Evolutionary conservation across 2,797 vertebrate species (phyloP).

Genomic region (Gymnothorax reevesii): DNA sequence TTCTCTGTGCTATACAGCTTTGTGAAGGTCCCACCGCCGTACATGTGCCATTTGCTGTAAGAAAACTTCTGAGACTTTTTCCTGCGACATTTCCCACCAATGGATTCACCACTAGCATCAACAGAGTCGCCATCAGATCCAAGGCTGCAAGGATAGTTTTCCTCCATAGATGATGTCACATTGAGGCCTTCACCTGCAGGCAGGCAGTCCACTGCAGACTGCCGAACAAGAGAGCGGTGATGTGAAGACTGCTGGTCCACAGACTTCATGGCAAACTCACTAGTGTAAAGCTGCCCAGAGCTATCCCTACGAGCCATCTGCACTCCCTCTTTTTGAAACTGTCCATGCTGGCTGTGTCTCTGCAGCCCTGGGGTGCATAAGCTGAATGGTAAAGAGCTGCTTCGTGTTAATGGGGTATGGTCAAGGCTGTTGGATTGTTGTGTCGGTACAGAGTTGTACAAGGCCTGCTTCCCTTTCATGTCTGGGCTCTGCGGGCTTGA

Average conservation of each 20-base stretch:
- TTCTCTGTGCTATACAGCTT: conserved; percentile 84
- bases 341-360: conserved; percentile 50
- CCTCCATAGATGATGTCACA: conserved; percentile 58
- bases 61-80: conserved; percentile 86
- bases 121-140: conserved; percentile 56
- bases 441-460: conserved; percentile 85
- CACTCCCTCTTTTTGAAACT: conserved; percentile 54
- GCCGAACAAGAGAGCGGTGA: conserved; percentile 88
- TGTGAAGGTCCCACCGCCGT: conserved; percentile 88
- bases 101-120: conserved; percentile 60
- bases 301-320: conserved; percentile 62
- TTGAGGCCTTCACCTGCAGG: conserved; percentile 63
- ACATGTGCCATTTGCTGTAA: conserved; percentile 96
- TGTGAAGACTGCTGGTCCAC: conserved; percentile 74
- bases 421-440: conserved; percentile 76
- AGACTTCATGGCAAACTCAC: conserved; percentile 61
- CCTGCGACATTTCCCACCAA: conserved; percentile 69
- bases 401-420: conserved; percentile 80
- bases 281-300: conserved; percentile 63
- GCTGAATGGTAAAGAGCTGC: conserved; percentile 87
- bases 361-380: conserved; percentile 66
- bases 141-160: conserved; percentile 60
- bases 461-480: conserved; percentile 68
- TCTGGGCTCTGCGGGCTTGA: conserved; percentile 61
- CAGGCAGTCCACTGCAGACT: conserved; percentile 88